Evolutionary conservation across 2,797 vertebrate species (phyloP), one percentile per base, ranked within the genome.

Genomic region (Sebastes nivosus): DNA sequence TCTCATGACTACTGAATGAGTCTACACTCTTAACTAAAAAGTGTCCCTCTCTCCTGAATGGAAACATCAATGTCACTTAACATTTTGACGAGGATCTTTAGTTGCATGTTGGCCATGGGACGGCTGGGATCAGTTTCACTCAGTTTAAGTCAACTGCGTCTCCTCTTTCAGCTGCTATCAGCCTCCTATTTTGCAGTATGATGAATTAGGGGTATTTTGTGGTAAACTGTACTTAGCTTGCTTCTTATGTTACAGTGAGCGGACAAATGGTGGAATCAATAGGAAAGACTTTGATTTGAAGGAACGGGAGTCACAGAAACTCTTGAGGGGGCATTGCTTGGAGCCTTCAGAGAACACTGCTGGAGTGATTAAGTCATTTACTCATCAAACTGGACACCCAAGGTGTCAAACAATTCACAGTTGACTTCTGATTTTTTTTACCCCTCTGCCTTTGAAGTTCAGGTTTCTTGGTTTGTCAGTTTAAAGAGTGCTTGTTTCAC

Each of bases 131-230:
- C 75, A 77, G 75, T 92, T 93, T 89, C 84, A 87, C 71, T 57
- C 65, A 38, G 63, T 75, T 66, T 46, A 87, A 76, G 38, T 34
- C 22, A 22, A 63, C 30, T 32, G 69, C 5, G 24, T 89, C 92
- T 95, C 93, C 74, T 84, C 90, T 96, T 96, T 94, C 95, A 94
- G 86, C 68, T 84, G 93, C 95, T 88, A 92, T 96, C 96, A 96
- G 29, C 32, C 80, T 76, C 75, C 94, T 87, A 88, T 96, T 95
- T 95, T 92, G 32, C 93, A 75, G 75, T 85, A 95, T 96, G 96
- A 96, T 96, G 94, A 95, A 96, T 96, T 95, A 94, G 89, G 91
- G 94, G 89, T 92, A 92, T 91, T 93, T 92, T 86, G 91, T 93
- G 94, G 92, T 92, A 86, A 94, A 93, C 89, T 86, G 89, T 90